Evolutionary conservation across 2,888 invertebrate genomes (phyloP).

Genomic region (Calameuta pallipes): DNA sequence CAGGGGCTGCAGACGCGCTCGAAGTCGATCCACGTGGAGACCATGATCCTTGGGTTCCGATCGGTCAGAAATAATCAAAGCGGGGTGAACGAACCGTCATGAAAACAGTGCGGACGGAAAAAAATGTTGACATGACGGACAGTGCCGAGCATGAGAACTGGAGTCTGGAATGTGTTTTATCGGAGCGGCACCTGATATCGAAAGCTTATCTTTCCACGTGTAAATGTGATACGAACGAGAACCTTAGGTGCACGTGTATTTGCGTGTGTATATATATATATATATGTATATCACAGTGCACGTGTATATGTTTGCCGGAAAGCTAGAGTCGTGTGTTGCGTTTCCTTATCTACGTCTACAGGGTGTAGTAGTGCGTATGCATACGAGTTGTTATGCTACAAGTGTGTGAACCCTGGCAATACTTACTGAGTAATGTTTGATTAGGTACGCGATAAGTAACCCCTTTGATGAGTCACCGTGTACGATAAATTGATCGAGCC

Average conservation of each 20-base stretch:
- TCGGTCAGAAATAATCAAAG: slow-evolving; percentile 16
- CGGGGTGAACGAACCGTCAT: slow-evolving; percentile 18
- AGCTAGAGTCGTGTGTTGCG: neutral
- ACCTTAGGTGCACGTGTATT: slow-evolving; percentile 1
- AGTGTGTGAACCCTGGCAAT: neutral
- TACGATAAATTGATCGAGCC: neutral
- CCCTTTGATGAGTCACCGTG: neutral
- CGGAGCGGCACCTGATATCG: slow-evolving; percentile 52
- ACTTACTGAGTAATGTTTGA: neutral
- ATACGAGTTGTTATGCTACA: neutral
- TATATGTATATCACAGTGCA: neutral
- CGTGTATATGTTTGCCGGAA: neutral
- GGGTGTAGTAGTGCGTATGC: neutral
- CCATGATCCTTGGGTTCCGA: slow-evolving; percentile 15
- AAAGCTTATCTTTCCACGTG: slow-evolving; percentile 39
- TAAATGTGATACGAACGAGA: neutral
- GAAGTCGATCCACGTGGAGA: slow-evolving; percentile 30
- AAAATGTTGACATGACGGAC: slow-evolving; percentile 46
- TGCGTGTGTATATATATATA: neutral
- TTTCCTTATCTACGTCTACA: neutral
- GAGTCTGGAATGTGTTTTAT: slow-evolving; percentile 51
- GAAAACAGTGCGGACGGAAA: slow-evolving; percentile 15
- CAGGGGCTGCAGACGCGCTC: slow-evolving; percentile 40
- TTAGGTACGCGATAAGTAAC: neutral
- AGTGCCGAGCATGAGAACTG: slow-evolving; percentile 49